A percentile compares a stretch with the other conserved stretches of the same genome.
Evolutionary conservation across 2,797 vertebrate genomes (phyloP).

Genomic region (Denticeps clupeoides): DNA sequence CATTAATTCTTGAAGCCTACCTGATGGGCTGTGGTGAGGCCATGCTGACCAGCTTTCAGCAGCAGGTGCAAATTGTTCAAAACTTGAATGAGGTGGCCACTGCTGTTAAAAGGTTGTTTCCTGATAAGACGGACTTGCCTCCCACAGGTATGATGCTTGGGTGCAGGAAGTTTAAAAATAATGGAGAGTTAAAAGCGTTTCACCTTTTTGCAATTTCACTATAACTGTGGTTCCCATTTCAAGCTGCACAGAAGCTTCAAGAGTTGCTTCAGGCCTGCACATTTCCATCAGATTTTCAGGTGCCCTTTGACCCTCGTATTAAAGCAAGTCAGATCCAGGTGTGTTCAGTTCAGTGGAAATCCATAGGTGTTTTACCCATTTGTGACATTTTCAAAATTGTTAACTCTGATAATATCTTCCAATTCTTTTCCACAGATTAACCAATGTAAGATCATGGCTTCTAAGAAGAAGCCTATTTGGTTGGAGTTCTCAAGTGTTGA

Average conservation of each 20-base stretch:
- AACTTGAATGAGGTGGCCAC: slow-evolving; percentile 44
- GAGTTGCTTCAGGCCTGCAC: slow-evolving; percentile 41
- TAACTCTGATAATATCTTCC: background rate
- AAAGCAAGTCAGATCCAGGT: slow-evolving; percentile 57
- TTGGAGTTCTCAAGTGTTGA: slow-evolving; percentile 58
- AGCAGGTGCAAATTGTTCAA: slow-evolving; percentile 55
- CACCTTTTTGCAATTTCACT: slow-evolving; percentile 1
- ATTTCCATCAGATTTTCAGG: slow-evolving; percentile 55
- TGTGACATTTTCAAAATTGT: background rate
- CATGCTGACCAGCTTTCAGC: slow-evolving; percentile 47
- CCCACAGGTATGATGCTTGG: slow-evolving; percentile 38
- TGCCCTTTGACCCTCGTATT: slow-evolving; percentile 62
- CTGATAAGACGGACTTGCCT: slow-evolving; percentile 50
- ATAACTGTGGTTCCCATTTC: too few relatives aligned
- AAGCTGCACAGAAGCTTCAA: slow-evolving; percentile 50
- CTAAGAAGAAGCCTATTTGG: slow-evolving; percentile 71
- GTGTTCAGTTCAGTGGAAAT: too few relatives aligned
- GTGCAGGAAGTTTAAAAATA: background rate
- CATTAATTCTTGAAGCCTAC: slow-evolving; percentile 63
- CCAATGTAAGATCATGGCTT: slow-evolving; percentile 65
- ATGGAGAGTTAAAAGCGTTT: background rate
- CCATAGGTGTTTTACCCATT: too few relatives aligned
- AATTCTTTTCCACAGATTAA: slow-evolving; percentile 41
- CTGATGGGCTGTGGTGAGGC: slow-evolving; percentile 60
- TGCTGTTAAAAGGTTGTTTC: slow-evolving; percentile 47